A percentile compares a stretch with the other conserved stretches of the same genome.
phyloP scores from a whole-genome alignment of 1,140 invertebrate species.

The Conopomorpha cramerella region DNA sequence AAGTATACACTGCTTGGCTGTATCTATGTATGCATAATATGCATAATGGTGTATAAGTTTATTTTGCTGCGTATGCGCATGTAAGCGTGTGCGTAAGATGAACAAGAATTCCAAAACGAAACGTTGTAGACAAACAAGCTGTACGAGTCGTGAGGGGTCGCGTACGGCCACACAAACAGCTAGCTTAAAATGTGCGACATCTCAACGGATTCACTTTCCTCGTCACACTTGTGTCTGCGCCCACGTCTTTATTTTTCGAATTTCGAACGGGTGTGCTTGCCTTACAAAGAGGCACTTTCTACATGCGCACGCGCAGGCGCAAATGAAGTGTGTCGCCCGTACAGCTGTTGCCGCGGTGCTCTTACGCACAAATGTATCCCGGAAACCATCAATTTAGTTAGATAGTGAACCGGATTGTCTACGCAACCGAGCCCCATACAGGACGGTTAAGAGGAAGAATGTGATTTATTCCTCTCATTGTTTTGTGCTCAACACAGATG shows the following conservation, averaged over 20 bases:
- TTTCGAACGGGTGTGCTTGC: constrained; percentile 38
- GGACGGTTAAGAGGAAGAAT: constrained; percentile 46
- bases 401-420: constrained; percentile 49
- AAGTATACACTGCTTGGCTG: too few relatives aligned
- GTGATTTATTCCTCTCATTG: constrained; percentile 53
- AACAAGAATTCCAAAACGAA: too few relatives aligned
- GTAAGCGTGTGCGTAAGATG: too few relatives aligned
- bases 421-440: constrained; percentile 39
- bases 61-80: too few relatives aligned
- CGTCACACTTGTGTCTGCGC: too few relatives aligned
- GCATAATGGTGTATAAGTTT: too few relatives aligned
- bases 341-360: constrained; percentile 43
- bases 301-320: constrained; percentile 36
- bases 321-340: constrained; percentile 53
- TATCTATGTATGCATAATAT: too few relatives aligned
- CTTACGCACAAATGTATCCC: constrained; percentile 40
- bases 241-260: constrained; percentile 20
- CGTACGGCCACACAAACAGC: too few relatives aligned
- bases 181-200: too few relatives aligned
- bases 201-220: too few relatives aligned
- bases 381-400: constrained; percentile 52
- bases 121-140: too few relatives aligned
- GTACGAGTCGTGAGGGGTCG: too few relatives aligned
- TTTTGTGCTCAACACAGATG: constrained; percentile 33
- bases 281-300: constrained; percentile 47